These are phyloP conservation scores for Mirounga angustirostris DNA, from an alignment of 2,113 vertebrate genomes.

Conservation along the genomic window DNA sequence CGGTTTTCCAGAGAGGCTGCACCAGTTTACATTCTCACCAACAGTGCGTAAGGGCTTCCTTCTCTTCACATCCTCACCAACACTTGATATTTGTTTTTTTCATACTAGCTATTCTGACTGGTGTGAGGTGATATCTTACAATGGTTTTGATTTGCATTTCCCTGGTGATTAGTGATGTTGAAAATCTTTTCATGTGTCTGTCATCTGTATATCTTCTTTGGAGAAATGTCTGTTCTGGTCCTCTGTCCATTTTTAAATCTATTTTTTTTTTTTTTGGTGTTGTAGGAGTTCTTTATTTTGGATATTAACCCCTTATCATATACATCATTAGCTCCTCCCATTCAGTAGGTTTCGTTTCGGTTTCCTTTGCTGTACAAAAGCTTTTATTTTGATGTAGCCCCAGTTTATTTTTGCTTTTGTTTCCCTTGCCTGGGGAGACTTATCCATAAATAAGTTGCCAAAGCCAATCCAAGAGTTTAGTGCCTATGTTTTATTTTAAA, in stretches of 20 bases:
- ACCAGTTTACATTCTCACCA: background rate
- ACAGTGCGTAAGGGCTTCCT: background rate
- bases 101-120: background rate
- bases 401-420: background rate
- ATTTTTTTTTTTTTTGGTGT: background rate
- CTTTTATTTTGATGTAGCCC: background rate
- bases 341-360: background rate
- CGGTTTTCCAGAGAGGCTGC: background rate
- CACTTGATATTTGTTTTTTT: background rate
- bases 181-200: background rate
- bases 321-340: background rate
- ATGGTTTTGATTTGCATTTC: background rate
- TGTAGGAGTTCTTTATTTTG: background rate
- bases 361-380: background rate
- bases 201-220: background rate
- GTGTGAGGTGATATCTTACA: background rate
- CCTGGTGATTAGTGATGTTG: background rate
- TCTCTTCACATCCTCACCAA: background rate
- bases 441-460: background rate
- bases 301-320: background rate
- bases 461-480: background rate
- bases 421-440: background rate
- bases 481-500: background rate
- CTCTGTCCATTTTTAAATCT: background rate
- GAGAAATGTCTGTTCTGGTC: background rate